These are phyloP conservation scores for Hemiscyllium ocellatum DNA, from an alignment of 2,113 vertebrate species.

Conservation along the genomic window DNA sequence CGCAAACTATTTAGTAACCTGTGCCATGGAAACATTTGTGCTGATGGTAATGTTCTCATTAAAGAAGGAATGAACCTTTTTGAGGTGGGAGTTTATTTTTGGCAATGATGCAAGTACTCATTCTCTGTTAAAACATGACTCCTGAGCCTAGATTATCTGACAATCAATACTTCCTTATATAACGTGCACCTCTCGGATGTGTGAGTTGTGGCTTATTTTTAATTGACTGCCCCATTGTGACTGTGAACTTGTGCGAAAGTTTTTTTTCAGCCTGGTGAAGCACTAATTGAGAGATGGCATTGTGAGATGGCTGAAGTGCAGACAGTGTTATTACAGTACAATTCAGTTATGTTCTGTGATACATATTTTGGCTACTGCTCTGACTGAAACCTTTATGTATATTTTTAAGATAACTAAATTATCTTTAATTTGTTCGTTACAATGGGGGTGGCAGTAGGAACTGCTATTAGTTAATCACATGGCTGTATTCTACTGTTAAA, in stretches of 20 bases:
- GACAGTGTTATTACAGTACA: background rate
- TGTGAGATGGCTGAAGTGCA: background rate
- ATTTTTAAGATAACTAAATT: background rate
- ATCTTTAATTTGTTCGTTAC: background rate
- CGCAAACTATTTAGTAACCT: background rate
- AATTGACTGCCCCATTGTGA: background rate
- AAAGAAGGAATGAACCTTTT: background rate
- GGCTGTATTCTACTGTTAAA: background rate
- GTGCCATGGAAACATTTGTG: background rate
- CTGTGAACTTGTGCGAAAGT: background rate
- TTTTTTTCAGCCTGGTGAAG: background rate
- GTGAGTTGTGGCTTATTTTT: background rate
- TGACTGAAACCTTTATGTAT: background rate
- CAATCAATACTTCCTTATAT: background rate
- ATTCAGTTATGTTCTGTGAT: background rate
- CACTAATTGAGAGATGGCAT: background rate
- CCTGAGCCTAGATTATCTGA: background rate
- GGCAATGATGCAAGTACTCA: background rate
- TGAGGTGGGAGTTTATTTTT: background rate
- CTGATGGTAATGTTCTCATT: background rate
- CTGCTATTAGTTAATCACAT: background rate
- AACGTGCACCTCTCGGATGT: background rate
- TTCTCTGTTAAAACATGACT: conserved; percentile 9
- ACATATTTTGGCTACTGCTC: background rate
- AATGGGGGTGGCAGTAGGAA: background rate